Evolutionary conservation across 2,797 vertebrate genomes (phyloP).

Genomic region (Lagodon rhomboides): DNA sequence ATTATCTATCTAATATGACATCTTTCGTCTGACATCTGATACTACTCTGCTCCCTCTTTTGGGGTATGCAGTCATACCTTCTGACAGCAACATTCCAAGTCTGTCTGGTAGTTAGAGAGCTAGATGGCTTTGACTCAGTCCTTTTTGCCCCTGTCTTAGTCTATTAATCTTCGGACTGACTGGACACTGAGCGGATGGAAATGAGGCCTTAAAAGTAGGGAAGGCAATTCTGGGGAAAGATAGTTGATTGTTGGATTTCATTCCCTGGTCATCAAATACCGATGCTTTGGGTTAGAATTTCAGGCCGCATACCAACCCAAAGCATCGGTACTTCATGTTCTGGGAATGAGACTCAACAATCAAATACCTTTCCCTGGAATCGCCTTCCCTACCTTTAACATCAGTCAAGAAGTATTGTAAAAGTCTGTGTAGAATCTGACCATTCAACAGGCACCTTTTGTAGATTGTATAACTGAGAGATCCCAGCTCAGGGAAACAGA

Average conservation of each 20-base stretch:
- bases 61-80: constrained; percentile 33
- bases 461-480: not conserved
- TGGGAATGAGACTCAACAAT: too few relatives aligned
- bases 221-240: too few relatives aligned
- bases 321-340: too few relatives aligned
- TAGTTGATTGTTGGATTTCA: too few relatives aligned
- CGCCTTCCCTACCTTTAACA: too few relatives aligned
- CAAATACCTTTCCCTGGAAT: too few relatives aligned
- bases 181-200: constrained; percentile 23
- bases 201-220: constrained; percentile 10
- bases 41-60: constrained; percentile 55
- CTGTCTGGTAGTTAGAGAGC: constrained; percentile 23
- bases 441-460: not conserved
- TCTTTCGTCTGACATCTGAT: constrained; percentile 78
- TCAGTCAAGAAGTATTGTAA: not conserved
- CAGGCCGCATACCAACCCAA: too few relatives aligned
- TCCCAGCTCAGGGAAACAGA: not conserved
- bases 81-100: constrained; percentile 40
- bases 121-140: constrained; percentile 21
- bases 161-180: constrained; percentile 20
- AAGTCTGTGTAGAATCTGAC: not conserved
- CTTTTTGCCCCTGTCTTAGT: constrained; percentile 13
- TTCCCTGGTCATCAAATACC: too few relatives aligned
- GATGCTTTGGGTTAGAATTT: too few relatives aligned
- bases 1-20: constrained; percentile 85